Base-by-base conservation (phyloP, 30 jellyfish, hydroid and myxozoan species). In the Rhopilema esculentum region DNA sequence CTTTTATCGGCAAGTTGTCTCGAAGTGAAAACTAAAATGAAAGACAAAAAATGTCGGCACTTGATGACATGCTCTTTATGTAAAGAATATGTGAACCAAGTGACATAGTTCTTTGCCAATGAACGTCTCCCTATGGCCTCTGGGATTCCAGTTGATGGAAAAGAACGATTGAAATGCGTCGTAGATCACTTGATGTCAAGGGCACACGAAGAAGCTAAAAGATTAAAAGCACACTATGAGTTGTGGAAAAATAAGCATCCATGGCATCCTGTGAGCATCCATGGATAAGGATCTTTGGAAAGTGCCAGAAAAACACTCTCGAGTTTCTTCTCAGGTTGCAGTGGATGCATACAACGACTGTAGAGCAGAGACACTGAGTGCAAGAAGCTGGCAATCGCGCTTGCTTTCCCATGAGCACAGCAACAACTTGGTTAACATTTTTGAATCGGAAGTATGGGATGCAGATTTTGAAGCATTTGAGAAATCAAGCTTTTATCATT, bases 121-220 rank as follows among this genome's bases (percentile, higher is more conserved):
- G 88, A 77, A 27, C 92, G 86, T 79, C 78, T 71, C 61, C 87
- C 92, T n/a, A 69, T 83, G 87, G 85, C 92, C 74, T 83, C 86
- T 68, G 92, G 85, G 73, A 76, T 82, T 24, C 84, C 86, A 49
- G 26, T 82, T 31, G 72, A 82, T 26, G 72, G 91, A 66, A 40
- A 40, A 40, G 57, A 40, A 48, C 70, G 53, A 52, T 52, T 69
- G 87, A 69, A 83, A 71, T 83, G 86, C 75, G 79, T 83, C 29
- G 92, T 83, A 71, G 92, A 83, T 70, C 86, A 83, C 61, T 9
- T 64, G 80, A 31, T 40, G 79, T 69, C 40, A 53, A 27, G 62
- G 57, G 85, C 48, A 27, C 88, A 24, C 23, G 26, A 50, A 16
- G 27, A 68, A 32, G 53, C 22, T 20, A 65, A 68, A 40, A 82